Evolutionary conservation across 1,140 invertebrate species (phyloP), one percentile per base, ranked within the genome.

Genomic region (Apis laboriosa): DNA sequence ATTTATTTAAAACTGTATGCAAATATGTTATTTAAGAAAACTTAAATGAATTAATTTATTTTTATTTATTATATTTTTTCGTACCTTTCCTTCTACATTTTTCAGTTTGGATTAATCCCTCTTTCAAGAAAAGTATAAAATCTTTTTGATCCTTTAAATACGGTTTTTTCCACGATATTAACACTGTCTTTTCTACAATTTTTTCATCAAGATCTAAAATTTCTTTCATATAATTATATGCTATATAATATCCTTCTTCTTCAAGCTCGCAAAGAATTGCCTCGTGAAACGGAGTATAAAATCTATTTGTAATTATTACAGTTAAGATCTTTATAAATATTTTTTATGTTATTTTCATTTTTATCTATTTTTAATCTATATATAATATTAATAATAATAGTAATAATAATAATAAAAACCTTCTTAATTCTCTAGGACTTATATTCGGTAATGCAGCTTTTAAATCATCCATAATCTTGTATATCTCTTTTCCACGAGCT

Each of bases 181-280:
- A 94, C 19, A 94, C 93, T 2, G 94, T 93, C 76, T 93, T 87
- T 9, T 87, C 89, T 9, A 94, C 84, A 2, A 93, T 89, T 74
- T 94, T 92, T 43, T 94, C 90, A 68, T 96, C 95, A 12, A 95
- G 91, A n/a, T 94, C 92, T 49, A 96, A 92, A 4, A 96, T 87
- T 77, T 94, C 93, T 81, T 91, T 91, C 5, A 96, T 84, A 73
- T 94, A 95, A 28, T 91, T 88, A 12, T 94, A 93, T 0, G 95
- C 93, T 74, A 94, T 93, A 0, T 78, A 53, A 67, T 91, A 95
- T 0, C 94, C 94, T 5, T 92, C 83, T 90, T 96, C 95, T 71
- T 91, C 84, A 8, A 96, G 85, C 84, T 96, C 95, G 19, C 94
- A 76, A 19, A 95, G 87, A 0, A 95, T 85, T 55, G 95, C 95